phyloP scores from a whole-genome alignment of 2,113 vertebrate genomes.

The Diphyllodes magnificus region DNA sequence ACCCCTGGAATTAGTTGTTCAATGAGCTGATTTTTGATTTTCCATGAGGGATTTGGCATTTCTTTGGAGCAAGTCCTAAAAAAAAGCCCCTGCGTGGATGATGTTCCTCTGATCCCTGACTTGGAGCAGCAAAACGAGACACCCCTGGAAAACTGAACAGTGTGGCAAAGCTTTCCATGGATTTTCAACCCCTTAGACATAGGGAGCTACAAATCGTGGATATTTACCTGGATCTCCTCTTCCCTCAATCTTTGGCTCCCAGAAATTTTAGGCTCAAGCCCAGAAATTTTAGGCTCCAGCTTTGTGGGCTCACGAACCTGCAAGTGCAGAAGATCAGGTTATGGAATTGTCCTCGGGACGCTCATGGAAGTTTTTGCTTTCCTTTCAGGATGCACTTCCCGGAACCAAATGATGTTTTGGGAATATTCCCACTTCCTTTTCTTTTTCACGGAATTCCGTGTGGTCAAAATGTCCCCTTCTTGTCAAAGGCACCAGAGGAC shows the following conservation, averaged over 20 bases:
- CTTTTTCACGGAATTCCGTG: neutral
- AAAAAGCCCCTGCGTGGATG: fast-evolving
- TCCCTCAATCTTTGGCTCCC: neutral
- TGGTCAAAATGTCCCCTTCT: neutral
- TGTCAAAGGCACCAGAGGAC: neutral
- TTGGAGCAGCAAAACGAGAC: neutral
- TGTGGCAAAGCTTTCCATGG: neutral
- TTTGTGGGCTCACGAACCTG: neutral
- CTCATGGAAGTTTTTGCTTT: neutral
- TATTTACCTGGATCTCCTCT: neutral
- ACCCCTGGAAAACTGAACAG: neutral
- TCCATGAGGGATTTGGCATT: neutral
- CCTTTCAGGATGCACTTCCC: neutral
- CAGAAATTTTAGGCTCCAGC: neutral
- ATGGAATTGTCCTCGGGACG: neutral
- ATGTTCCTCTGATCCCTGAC: neutral
- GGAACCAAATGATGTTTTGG: neutral
- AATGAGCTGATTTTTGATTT: neutral
- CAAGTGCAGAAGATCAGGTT: neutral
- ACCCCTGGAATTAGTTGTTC: neutral
- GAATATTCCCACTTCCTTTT: neutral
- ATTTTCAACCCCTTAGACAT: neutral
- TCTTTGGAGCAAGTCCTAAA: neutral
- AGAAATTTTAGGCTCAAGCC: neutral
- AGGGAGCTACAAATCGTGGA: neutral